These are phyloP conservation scores for Gallinago stenura DNA, from an alignment of 2,797 vertebrate species.

Conservation along the genomic window DNA sequence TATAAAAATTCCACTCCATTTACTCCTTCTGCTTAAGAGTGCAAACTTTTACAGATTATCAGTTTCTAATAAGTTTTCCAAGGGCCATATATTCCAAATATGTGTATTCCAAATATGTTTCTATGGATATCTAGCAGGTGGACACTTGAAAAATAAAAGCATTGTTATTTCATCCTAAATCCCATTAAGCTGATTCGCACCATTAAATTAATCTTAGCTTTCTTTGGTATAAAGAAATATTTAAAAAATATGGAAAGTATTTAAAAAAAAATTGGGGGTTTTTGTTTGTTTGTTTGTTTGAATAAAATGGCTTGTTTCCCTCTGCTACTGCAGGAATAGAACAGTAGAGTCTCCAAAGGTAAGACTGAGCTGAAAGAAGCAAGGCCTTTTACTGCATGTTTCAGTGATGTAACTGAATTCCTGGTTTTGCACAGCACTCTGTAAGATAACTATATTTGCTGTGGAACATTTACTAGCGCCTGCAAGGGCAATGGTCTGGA, in stretches of 20 bases:
- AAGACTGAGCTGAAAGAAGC: neutral
- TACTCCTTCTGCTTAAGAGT: neutral
- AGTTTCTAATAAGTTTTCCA: constrained; percentile 9
- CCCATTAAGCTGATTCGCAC: neutral
- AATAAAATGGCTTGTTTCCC: neutral
- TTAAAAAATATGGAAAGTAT: neutral
- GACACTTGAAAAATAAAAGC: neutral
- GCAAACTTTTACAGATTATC: neutral
- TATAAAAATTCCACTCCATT: neutral
- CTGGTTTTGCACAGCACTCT: neutral
- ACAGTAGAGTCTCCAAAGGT: neutral
- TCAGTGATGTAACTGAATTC: neutral
- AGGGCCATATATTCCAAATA: neutral
- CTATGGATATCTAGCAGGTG: neutral
- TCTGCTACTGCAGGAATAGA: neutral
- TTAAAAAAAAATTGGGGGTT: no score
- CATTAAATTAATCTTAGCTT: neutral
- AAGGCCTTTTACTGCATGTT: neutral
- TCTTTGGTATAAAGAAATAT: neutral
- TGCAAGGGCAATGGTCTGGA: neutral
- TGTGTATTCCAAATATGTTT: neutral
- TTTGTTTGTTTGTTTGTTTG: neutral
- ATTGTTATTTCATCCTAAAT: neutral
- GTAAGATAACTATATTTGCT: neutral
- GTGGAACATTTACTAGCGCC: neutral